Evolutionary conservation across 2,888 invertebrate species (phyloP).

Genomic region (Tromatobia lineatoria): DNA sequence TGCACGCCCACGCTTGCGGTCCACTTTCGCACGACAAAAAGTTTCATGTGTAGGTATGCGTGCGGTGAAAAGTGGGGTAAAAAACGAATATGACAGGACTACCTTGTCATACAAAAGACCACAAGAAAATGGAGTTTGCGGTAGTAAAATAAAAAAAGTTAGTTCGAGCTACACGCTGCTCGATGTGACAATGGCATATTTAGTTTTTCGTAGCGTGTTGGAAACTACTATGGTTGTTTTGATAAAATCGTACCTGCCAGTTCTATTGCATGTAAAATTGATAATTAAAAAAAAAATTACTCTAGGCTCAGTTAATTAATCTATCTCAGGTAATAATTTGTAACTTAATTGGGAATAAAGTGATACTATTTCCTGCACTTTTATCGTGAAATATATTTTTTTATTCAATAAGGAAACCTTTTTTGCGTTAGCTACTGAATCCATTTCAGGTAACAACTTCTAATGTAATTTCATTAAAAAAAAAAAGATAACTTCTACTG

Average conservation of each 20-base stretch:
- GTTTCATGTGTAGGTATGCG: slow-evolving; percentile 16
- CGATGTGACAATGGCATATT: slow-evolving; percentile 30
- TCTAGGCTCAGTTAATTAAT: not conserved
- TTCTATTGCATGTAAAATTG: not conserved
- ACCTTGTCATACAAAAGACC: slow-evolving; percentile 59
- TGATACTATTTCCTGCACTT: no score
- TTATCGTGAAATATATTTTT: not conserved
- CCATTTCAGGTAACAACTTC: no score
- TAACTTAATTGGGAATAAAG: not conserved
- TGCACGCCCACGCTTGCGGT: slow-evolving; percentile 44
- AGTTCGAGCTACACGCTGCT: slow-evolving; percentile 13
- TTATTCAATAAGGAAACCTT: not conserved
- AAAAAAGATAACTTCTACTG: not conserved
- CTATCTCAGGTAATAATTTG: not conserved
- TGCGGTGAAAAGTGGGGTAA: slow-evolving; percentile 3
- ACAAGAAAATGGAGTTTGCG: slow-evolving; percentile 62
- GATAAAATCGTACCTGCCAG: slow-evolving; percentile 8
- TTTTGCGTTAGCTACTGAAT: no score
- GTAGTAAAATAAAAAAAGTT: slow-evolving; percentile 48
- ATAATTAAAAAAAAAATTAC: not conserved
- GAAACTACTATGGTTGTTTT: not conserved
- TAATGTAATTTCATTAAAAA: not conserved
- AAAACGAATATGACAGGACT: slow-evolving; percentile 21
- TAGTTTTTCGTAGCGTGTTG: slow-evolving; percentile 31
- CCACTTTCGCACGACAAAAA: slow-evolving; percentile 39